Base-by-base conservation (phyloP, 2,113 vertebrate species). In the Garra rufa region DNA sequence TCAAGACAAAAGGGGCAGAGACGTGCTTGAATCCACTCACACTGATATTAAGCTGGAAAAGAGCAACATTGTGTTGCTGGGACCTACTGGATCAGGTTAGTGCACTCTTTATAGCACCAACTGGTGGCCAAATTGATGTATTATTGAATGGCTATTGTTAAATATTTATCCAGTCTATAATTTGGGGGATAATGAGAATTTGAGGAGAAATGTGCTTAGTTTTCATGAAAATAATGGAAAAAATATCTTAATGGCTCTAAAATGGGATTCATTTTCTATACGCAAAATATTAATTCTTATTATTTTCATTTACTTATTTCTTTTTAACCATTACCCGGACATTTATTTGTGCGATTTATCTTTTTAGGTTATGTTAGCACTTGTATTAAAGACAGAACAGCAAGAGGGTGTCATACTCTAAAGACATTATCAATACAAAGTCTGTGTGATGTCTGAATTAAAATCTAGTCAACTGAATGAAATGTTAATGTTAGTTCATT, bases 21-120 rank as follows among this genome's bases (percentile, higher is more conserved):
- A 99, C 85, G 95, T 99, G n/a, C 90, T 99, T 88, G 97, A 99
- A 93, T 97, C 96, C 26, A 85, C 94, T 70, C 95, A 96, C 14
- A 92, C 94, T n/a, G 97, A 98, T 61, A 99, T 99, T 88, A 98
- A 96, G 92, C 95, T 99, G 92, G 98, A 99, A 92, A 99, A 99
- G 92, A 99, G 98, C 94, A 99, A 99, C 91, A 97, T 99, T 90
- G 95, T 99, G 91, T 95, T 99, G 85, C 95, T 99, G 74, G 98
- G 98, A 91, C 97, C 98, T 88, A 99, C 98, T 87, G 98, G 98
- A 89, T 99, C 98, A 95, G 97, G 98, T 98, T 89, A 84, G 92
- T 41, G 15, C 43, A 48, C 65, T 38, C 4, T 14, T 21, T 67
- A 70, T 70, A 13, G 34, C 67, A 41, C 67, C 44, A 8, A 67